Base-by-base conservation (phyloP, 2,888 invertebrate genomes). In the Volucella zonaria region DNA sequence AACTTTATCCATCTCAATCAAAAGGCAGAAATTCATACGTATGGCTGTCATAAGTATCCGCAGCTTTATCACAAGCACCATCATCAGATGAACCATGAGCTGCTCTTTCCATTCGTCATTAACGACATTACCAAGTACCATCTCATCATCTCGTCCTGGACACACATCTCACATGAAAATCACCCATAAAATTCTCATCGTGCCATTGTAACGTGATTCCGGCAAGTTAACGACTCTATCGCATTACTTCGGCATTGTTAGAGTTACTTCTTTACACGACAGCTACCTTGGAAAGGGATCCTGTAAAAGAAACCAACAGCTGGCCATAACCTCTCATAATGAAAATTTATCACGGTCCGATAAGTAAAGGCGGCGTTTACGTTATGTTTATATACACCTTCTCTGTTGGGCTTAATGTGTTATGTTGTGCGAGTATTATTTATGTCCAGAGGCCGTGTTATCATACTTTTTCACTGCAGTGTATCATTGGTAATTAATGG, bases 1-100 rank as follows among this genome's bases (percentile, higher is more conserved):
- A 74, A 73, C 38, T 74, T 68, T 56, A 78, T 82, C 78, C 67
- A 51, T 78, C 77, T 62, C 54, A 62, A 77, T 78, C 71, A 51
- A 51, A 78, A 15, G n/a, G 31, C 56, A 18, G 52, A 47, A 45
- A 68, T 59, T 51, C 67, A 61, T 76, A 52, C 23, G 43, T 14
- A 8, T 12, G 43, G 66, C 58, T 8, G 3, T 43, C n/a, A 15
- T 15, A 12, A 52, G 43, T 45, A 15, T 8, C 40, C 75, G 58
- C 49, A 58, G 66, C 31, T 75, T 68, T 76, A 59, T 67, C 59
- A 18, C 43, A n/a, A 10, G 8, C 15, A 43, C 51, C 18, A 38
- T 61, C 54, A 68, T 43, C 59, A 58, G 59, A 54, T 38, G 14
- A 42, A 75, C 43, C 56, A 14, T 40, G 23, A 61, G 11, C 40